Base-by-base conservation (phyloP, 2,797 vertebrate genomes). In the Microctenopoma steveboyesi region DNA sequence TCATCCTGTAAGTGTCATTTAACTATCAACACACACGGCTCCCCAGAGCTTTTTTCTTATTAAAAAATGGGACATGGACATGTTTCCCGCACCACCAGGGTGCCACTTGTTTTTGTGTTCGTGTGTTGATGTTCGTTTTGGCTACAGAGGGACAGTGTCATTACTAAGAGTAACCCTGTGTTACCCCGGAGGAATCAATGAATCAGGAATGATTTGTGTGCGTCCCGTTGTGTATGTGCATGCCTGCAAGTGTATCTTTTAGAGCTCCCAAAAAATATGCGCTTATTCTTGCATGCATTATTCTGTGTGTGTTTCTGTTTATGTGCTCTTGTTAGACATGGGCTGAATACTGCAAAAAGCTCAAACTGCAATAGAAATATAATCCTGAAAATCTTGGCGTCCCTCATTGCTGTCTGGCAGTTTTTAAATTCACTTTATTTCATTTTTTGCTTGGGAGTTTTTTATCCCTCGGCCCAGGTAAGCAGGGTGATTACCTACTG, bases 1-100 rank as follows among this genome's bases (percentile, higher is more conserved):
- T 86, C 87, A 90, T 87, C 89, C 89, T 91, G 87, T 86, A 86
- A 89, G 90, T 92, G 92, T 93, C 92, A 92, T 92, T 93, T 90
- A 89, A 78, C 88, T 90, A 87, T 87, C 86, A 88, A 86, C 90
- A 87, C 81, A 80, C 76, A 63, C 33, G 0, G 74, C 69, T 88
- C 89, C 86, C 86, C 64, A 69, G 86, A 88, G 88, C 77, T 89
- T 85, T 88, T 89, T 86, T 87, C 82, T 90, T 89, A 91, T 92
- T 90, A 91, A 88, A 91, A 90, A 87, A 84, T 85, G 79, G 83
- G 77, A 91, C 84, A 85, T 30, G 82, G 77, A 91, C 84, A 84
- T 35, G 72, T 74, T 74, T 57, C 76, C 65, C 58, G 56, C 57
- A 59, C 67, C 69, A 84, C 78, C 58, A 59, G 72, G 77, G 79